Base-by-base conservation (phyloP, 2,113 vertebrate species). In the Peromyscus maniculatus region DNA sequence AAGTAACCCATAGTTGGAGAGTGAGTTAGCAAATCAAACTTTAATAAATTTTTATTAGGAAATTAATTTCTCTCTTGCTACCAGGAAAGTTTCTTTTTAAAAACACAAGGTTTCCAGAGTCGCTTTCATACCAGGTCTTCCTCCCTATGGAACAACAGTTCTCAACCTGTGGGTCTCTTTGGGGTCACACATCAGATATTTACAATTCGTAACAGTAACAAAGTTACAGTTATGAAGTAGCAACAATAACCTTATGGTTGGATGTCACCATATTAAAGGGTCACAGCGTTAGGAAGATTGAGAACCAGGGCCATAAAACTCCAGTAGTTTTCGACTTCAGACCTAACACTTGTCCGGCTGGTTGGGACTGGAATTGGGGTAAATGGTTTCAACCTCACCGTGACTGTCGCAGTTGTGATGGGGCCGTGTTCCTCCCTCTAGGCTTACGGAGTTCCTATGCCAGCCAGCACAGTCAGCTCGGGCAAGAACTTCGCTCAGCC, bases 381-480 rank as follows among this genome's bases (percentile, higher is more conserved):
- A 13, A 89, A 3, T 79, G 39, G 72, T 93, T 52, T 71, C 80
- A 36, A 49, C 46, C 67, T 93, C 59, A 69, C 22, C n/a, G 6
- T 28, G 46, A 15, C 59, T 59, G 97, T 89, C 79, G 46, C 36
- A 2, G 0, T 69, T 87, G 87, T 96, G 92, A 43, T 77, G 36
- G 46, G 91, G 57, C 28, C 1, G 46, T 97, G 64, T 97, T 94
- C 66, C 96, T 91, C 91, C 36, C 97, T 97, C 16, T 96, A 99
- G 99, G 99, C 89, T 98, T 99, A 67, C 98, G 99, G 98, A 99
- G 99, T 39, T 99, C 99, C 1, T 99, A 99, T 15, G 99, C 99
- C 26, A 99, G 99, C 98, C 99, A 99, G 55, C 99, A 99, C 98
- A 99, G 99, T 94, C 99, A 99, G 64, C 98, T 99, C 46, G 99